Base-by-base conservation (phyloP, 2,888 invertebrate genomes). In the Oasisia sp. region DNA sequence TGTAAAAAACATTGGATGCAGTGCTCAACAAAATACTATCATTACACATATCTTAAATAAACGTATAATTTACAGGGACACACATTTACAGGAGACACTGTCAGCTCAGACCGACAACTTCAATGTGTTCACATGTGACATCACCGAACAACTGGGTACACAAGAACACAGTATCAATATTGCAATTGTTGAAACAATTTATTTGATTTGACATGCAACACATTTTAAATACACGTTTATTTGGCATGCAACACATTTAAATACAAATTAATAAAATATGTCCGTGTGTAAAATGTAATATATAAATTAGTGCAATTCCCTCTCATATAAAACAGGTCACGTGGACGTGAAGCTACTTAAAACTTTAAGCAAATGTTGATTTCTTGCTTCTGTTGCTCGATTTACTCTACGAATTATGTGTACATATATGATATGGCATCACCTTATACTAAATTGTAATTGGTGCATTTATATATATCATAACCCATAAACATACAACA, bases 111-210 rank as follows among this genome's bases (percentile, higher is more conserved):
- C 19, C 14, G 11, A 27, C 27, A 27, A 50, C 50, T 50, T 50
- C 50, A 14, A 9, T 50, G 50, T 50, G 50, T 74, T 27, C 0
- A n/a, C 27, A 1, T 74, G 74, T 27, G 27, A 74, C 74, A 74
- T 27, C n/a, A 50, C 14, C 50, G 14, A 50, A 50, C 50, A 50
- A 11, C 9, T 50, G 50, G 5, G 2, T 19, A n/a, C 14, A 74
- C n/a, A 27, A 74, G 74, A 74, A 74, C n/a, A 74, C 14, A 19
- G 74, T 27, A 74, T 19, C 14, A 74, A 56, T 56, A 56, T 14
- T 56, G 56, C 56, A 56, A 74, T 74, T 74, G 74, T 74, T 74
- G 74, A 19, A 74, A 74, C 74, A 74, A 74, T 74, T 74, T 74
- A 74, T 74, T 74, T 74, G 74, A 74, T 74, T 74, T 58, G 58